Conservation (phyloP, 2,113 vertebrate species). For the Charadrius vociferus region DNA sequence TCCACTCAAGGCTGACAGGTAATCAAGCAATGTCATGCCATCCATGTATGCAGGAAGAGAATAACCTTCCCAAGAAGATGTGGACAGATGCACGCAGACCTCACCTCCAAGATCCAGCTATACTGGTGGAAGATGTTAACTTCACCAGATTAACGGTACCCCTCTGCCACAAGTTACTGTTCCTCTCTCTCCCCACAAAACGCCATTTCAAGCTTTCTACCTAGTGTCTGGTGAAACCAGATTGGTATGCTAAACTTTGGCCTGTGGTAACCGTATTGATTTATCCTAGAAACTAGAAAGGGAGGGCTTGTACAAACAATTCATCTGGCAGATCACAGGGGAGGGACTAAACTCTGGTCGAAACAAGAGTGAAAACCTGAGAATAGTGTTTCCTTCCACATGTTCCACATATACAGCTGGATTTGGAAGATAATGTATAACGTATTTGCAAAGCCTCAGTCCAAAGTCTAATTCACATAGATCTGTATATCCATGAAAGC, state of each 20-base stretch:
- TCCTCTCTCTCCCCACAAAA: not conserved
- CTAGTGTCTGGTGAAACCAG: not conserved
- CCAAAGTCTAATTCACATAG: not conserved
- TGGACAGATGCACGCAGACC: not conserved
- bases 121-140: not conserved
- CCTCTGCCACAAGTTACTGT: not conserved
- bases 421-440: not conserved
- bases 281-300: not conserved
- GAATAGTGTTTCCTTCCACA: not conserved
- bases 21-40: not conserved
- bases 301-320: not conserved
- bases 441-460: not conserved
- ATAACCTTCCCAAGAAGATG: not conserved
- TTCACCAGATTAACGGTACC: not conserved
- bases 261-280: not conserved
- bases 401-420: not conserved
- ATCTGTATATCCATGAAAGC: not conserved
- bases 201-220: not conserved
- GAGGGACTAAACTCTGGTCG: not conserved
- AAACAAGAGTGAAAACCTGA: not conserved
- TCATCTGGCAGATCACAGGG: not conserved
- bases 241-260: not conserved
- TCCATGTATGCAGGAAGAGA: not conserved
- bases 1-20: not conserved
- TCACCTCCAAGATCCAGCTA: not conserved